phyloP scores from a whole-genome alignment of 2,888 invertebrate species.

The Morinoia aosen region DNA sequence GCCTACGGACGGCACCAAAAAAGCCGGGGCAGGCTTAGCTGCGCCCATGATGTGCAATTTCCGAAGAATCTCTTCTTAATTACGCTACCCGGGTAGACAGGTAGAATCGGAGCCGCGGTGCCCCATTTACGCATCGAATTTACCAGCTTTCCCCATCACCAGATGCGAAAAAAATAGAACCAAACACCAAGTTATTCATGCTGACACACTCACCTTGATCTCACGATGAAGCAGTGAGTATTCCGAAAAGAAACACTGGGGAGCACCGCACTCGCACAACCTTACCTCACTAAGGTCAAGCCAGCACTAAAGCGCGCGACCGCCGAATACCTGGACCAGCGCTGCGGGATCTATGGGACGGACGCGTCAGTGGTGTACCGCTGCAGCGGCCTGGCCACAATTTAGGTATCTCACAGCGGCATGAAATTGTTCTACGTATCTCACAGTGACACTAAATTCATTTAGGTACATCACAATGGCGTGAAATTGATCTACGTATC shows the following conservation, averaged over 20 bases:
- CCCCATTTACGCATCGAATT: not conserved
- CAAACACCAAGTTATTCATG: not conserved
- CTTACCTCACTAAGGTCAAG: not conserved
- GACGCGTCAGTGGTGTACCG: conserved; percentile 16
- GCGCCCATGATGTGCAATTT: conserved; percentile 45
- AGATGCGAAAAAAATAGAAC: not conserved
- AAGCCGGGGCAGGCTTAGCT: not conserved
- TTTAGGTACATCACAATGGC: not conserved
- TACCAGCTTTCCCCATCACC: not conserved
- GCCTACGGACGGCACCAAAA: not conserved
- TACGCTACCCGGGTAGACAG: conserved; percentile 9
- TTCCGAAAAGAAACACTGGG: not conserved
- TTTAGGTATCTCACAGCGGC: not conserved
- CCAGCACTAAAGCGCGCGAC: conserved; percentile 16
- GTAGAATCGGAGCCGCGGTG: not conserved
- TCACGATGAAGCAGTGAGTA: not conserved
- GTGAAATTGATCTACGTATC: no score
- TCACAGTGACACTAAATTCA: not conserved
- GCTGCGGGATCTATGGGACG: conserved; percentile 26
- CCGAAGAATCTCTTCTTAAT: conserved; percentile 43
- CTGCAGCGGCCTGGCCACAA: not conserved
- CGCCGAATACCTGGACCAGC: not conserved
- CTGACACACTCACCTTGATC: not conserved
- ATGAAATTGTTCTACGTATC: not conserved
- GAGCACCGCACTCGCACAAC: not conserved